Percentiles rank a stretch among this genome's conserved stretches.
Conservation (phyloP, 2,888 invertebrate genomes). For the Andrena chrysosceles region DNA sequence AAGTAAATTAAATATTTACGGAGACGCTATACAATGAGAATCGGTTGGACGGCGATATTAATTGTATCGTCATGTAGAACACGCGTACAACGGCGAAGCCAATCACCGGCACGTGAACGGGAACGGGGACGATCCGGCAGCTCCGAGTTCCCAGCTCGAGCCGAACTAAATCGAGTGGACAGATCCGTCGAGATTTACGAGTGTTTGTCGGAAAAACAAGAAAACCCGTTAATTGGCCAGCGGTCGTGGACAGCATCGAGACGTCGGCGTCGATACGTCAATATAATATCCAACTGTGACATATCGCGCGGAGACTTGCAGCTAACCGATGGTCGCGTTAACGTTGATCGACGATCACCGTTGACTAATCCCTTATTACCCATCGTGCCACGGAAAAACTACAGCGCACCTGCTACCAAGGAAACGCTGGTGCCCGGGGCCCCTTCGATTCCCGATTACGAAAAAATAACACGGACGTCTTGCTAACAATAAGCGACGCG, state of each 20-base stretch:
- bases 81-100: conserved; percentile 10
- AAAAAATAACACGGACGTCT: conserved; percentile 31
- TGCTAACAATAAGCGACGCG: conserved; percentile 15
- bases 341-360: conserved; percentile 80
- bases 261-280: conserved; percentile 79
- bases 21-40: not conserved
- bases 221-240: conserved; percentile 77
- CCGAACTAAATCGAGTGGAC: conserved; percentile 53
- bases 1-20: conserved; percentile 47
- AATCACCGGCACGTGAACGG: conserved; percentile 24
- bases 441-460: conserved; percentile 19
- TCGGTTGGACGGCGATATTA: conserved; percentile 44
- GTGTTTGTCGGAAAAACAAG: conserved; percentile 75
- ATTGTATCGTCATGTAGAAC: conserved; percentile 38
- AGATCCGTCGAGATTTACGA: conserved; percentile 73
- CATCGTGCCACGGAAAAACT: conserved; percentile 68
- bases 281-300: conserved; percentile 74
- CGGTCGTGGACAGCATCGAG: conserved; percentile 72
- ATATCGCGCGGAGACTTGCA: conserved; percentile 56
- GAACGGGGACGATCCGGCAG: conserved; percentile 24
- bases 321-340: conserved; percentile 59
- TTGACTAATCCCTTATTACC: conserved; percentile 80
- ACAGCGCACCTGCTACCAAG: conserved; percentile 69
- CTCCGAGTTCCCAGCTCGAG: conserved; percentile 49
- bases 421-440: not conserved